Conservation (phyloP, 2,797 vertebrate species). For the Enteromius mattozi region DNA sequence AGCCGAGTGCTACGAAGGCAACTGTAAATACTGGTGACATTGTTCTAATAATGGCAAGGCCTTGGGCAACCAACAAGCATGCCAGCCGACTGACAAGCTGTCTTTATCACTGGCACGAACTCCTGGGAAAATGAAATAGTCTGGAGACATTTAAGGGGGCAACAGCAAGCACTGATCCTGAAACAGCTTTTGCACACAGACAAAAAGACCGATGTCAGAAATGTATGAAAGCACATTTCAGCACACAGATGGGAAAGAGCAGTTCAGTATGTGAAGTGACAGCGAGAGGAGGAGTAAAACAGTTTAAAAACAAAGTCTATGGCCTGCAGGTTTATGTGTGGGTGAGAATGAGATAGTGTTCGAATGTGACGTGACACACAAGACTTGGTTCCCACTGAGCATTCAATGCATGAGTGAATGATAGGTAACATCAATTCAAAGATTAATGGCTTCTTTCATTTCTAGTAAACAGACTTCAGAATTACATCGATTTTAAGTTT, state of each 20-base stretch:
- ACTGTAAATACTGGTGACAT: conserved; percentile 41
- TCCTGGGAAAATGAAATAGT: conserved; percentile 34
- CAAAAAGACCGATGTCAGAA: conserved; percentile 8
- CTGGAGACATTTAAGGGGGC: conserved; percentile 7
- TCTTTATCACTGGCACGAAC: conserved; percentile 33
- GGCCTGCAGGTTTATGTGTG: conserved; percentile 19
- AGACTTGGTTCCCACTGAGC: neutral
- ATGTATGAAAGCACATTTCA: neutral
- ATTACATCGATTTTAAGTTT: conserved; percentile 52
- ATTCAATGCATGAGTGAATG: conserved; percentile 23
- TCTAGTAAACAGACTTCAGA: conserved; percentile 28
- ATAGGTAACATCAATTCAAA: conserved; percentile 35
- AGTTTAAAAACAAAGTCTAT: neutral
- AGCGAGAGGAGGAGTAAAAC: conserved; percentile 6
- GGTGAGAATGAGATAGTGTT: neutral
- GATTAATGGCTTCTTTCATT: conserved; percentile 31
- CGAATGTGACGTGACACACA: conserved; percentile 30
- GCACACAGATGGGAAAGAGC: neutral
- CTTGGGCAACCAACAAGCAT: conserved; percentile 15
- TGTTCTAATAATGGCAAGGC: conserved; percentile 43
- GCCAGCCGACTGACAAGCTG: conserved; percentile 43
- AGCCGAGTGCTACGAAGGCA: neutral
- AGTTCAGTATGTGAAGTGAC: conserved; percentile 16
- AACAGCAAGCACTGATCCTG: conserved; percentile 24
- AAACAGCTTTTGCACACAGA: conserved; percentile 2